phyloP scores from a whole-genome alignment of 2,888 invertebrate species.

The Drosophila lacicola region DNA sequence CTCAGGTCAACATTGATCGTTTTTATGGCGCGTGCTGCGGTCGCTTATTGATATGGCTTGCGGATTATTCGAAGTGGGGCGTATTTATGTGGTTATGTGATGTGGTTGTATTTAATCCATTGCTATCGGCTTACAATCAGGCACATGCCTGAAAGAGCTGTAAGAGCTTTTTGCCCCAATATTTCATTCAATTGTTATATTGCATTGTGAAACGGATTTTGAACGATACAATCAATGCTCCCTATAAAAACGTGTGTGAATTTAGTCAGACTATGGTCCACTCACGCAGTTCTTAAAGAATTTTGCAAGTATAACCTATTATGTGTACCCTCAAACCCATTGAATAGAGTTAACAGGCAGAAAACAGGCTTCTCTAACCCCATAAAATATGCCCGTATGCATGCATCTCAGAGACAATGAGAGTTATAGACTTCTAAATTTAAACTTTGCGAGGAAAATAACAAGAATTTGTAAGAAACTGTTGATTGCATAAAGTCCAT shows the following conservation, averaged over 20 bases:
- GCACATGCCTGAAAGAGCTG: background rate
- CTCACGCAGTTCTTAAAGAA: too few relatives aligned
- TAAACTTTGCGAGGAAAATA: too few relatives aligned
- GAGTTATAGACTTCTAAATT: too few relatives aligned
- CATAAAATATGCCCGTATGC: too few relatives aligned
- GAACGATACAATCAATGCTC: background rate
- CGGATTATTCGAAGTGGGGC: slow-evolving; percentile 52
- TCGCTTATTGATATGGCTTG: slow-evolving; percentile 42
- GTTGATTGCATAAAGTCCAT: too few relatives aligned
- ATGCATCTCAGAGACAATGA: too few relatives aligned
- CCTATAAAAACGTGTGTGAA: too few relatives aligned
- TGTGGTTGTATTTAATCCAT: slow-evolving; percentile 12
- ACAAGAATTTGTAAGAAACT: too few relatives aligned
- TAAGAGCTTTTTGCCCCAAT: background rate
- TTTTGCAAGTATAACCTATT: too few relatives aligned
- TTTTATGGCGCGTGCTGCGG: slow-evolving; percentile 62
- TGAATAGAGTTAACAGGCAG: too few relatives aligned
- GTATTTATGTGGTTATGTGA: slow-evolving; percentile 37
- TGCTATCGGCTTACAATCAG: slow-evolving; percentile 43
- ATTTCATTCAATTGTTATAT: background rate
- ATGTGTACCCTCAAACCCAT: too few relatives aligned
- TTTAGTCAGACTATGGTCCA: background rate
- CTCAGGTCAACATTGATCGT: slow-evolving; percentile 26
- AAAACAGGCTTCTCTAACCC: too few relatives aligned
- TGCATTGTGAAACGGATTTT: background rate